These are phyloP conservation scores for Sinocyclocheilus anophthalmus DNA, from an alignment of 2,113 vertebrate genomes.

Conservation along the genomic window DNA sequence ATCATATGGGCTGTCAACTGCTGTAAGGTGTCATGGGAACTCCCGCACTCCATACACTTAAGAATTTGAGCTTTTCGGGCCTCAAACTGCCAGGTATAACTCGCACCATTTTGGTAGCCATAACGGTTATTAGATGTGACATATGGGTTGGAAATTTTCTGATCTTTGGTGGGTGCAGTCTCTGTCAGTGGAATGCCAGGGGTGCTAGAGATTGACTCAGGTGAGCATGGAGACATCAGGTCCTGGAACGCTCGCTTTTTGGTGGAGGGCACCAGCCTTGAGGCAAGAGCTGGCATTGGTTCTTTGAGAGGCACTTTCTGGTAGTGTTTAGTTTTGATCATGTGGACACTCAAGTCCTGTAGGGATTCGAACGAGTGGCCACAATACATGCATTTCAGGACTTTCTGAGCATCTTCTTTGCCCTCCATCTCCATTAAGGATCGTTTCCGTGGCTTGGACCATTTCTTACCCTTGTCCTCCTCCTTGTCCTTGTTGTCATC, in stretches of 20 bases:
- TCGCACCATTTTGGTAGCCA: constrained; percentile 98
- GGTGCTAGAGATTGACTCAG: constrained; percentile 83
- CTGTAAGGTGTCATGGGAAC: constrained; percentile 96
- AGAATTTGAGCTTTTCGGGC: constrained; percentile 98
- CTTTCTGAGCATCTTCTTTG: constrained; percentile 98
- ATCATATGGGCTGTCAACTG: constrained; percentile 99
- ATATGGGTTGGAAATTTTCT: constrained; percentile 91
- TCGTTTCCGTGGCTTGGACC: constrained; percentile 97
- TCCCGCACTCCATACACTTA: constrained; percentile 99
- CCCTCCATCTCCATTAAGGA: constrained; percentile 99
- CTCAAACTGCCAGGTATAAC: constrained; percentile 99
- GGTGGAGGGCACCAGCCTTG: constrained; percentile 92
- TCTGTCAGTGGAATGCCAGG: constrained; percentile 81
- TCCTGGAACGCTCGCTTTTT: constrained; percentile 96
- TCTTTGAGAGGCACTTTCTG: constrained; percentile 99
- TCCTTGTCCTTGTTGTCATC: constrained; percentile 97
- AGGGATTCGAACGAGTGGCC: constrained; percentile 97
- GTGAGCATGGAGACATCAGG: constrained; percentile 88
- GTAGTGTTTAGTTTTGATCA: constrained; percentile 99
- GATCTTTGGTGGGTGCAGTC: constrained; percentile 82
- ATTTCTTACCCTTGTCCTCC: constrained; percentile 89
- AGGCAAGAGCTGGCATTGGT: constrained; percentile 92
- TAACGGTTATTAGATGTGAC: constrained; percentile 98
- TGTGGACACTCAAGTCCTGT: constrained; percentile 98
- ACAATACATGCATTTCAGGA: constrained; percentile 99